Conservation (phyloP, 2,888 invertebrate genomes). For the Seira musarum region DNA sequence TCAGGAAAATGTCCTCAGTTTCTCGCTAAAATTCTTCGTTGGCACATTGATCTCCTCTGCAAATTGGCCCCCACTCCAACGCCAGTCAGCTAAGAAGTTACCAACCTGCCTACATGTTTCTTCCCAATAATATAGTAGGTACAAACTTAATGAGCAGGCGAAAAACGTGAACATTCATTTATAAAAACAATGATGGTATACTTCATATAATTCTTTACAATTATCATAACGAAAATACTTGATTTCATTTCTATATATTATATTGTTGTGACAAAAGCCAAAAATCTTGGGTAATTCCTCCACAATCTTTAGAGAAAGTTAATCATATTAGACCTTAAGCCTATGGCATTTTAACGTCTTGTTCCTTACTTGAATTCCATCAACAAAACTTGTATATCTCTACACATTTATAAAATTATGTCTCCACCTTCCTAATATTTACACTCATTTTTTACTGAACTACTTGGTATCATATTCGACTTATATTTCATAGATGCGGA, state of each 20-base stretch:
- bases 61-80: slow-evolving; percentile 82
- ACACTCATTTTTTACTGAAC: no score
- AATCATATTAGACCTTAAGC: no score
- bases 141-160: neutral
- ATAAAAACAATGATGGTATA: neutral
- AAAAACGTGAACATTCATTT: neutral
- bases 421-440: no score
- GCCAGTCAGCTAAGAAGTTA: slow-evolving; percentile 24
- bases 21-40: slow-evolving; percentile 77
- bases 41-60: slow-evolving; percentile 80
- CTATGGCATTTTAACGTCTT: no score
- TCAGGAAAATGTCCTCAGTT: slow-evolving; percentile 81
- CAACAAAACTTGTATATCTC: no score
- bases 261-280: neutral
- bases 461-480: no score
- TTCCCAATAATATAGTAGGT: neutral
- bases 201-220: neutral
- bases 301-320: neutral
- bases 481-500: no score
- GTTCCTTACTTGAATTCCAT: no score
- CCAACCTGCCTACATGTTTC: neutral
- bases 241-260: no score
- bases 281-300: neutral
- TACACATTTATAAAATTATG: no score
- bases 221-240: neutral